These are phyloP conservation scores for Melitaea athalia DNA, from an alignment of 2,888 invertebrate genomes.

Conservation along the genomic window DNA sequence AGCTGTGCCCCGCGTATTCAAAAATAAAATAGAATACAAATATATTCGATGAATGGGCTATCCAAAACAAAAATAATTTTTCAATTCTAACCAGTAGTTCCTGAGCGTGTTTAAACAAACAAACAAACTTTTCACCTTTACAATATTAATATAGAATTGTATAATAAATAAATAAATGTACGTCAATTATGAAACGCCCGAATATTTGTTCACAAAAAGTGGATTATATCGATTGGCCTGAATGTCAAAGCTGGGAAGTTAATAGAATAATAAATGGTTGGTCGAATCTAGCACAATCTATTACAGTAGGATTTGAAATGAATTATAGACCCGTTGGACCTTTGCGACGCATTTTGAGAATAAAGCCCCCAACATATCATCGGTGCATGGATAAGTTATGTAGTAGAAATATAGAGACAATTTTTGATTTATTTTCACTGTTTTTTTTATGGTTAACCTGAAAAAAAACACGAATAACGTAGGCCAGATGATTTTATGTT, in stretches of 20 bases:
- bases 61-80: no score
- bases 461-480: no score
- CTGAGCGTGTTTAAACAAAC: no score
- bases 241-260: constrained; percentile 5
- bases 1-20: no score
- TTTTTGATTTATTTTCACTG: background rate
- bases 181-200: background rate
- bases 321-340: background rate
- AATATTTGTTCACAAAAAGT: background rate
- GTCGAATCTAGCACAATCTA: constrained; percentile 6
- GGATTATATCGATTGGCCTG: constrained; percentile 3
- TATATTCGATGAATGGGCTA: no score
- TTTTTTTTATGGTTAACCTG: no score
- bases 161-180: background rate
- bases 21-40: no score
- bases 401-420: background rate
- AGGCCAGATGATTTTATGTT: no score
- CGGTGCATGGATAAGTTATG: background rate
- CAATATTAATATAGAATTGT: no score
- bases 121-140: no score
- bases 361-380: background rate
- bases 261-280: constrained; percentile 4
- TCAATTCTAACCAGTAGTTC: no score
- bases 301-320: constrained; percentile 2
- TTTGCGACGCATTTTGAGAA: background rate